Evolutionary conservation across 2,888 invertebrate species (phyloP).

Genomic region (Tryphoninae sp.): DNA sequence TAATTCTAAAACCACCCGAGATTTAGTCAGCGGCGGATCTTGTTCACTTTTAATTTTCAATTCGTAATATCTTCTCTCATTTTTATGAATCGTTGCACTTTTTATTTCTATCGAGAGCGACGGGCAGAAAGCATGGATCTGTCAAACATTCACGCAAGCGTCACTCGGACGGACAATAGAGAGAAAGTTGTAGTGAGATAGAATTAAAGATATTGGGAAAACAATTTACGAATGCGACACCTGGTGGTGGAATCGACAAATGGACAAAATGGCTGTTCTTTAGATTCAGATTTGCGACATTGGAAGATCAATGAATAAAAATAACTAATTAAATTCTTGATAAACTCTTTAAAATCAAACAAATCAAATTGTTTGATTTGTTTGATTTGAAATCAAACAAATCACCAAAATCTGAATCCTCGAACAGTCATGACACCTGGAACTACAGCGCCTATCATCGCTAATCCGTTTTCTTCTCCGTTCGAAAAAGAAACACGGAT

Average conservation of each 20-base stretch:
- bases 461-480: background rate
- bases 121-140: constrained; percentile 53
- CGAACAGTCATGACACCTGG: background rate
- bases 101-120: constrained; percentile 55
- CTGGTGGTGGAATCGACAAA: background rate
- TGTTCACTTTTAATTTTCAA: constrained; percentile 16
- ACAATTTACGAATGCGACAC: constrained; percentile 6
- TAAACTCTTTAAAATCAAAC: too few species aligned
- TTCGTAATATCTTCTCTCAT: constrained; percentile 7
- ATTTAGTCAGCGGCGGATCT: constrained; percentile 46
- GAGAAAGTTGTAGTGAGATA: constrained; percentile 62
- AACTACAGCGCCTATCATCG: background rate
- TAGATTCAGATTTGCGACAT: background rate
- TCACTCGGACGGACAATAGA: constrained; percentile 77
- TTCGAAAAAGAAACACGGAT: constrained; percentile 2
- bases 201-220: constrained; percentile 53
- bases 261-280: background rate
- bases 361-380: too few species aligned
- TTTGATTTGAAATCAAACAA: background rate
- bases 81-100: constrained; percentile 14
- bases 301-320: too few species aligned
- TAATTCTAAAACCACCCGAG: constrained; percentile 29
- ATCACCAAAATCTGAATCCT: background rate
- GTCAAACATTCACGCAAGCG: constrained; percentile 77
- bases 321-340: too few species aligned